Percentiles rank a stretch among this genome's conserved stretches.
These are phyloP conservation scores for Cryptocephalus primarius DNA, from an alignment of 2,888 invertebrate species.

Conservation along the genomic window DNA sequence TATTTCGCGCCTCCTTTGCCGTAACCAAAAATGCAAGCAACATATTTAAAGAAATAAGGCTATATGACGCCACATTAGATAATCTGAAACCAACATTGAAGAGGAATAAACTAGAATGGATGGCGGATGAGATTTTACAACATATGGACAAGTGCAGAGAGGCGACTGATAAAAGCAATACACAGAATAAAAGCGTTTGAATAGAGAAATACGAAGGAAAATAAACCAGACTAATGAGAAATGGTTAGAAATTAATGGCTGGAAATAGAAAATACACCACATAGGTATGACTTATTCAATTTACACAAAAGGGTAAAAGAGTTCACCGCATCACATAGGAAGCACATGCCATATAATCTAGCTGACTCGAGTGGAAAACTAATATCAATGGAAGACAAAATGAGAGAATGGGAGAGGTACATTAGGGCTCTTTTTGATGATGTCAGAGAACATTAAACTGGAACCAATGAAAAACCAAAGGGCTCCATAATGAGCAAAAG, in stretches of 20 bases:
- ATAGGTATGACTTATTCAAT: background rate
- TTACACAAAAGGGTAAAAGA: background rate
- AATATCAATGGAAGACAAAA: background rate
- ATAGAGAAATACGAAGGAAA: background rate
- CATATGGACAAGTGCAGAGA: background rate
- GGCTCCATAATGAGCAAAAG: background rate
- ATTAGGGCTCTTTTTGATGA: background rate
- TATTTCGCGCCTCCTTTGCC: background rate
- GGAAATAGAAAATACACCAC: background rate
- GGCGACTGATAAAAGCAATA: background rate
- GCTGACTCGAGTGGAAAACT: background rate
- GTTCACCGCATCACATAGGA: background rate
- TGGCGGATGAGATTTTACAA: background rate
- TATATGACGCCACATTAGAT: background rate
- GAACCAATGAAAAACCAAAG: background rate
- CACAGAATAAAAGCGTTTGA: background rate
- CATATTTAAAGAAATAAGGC: background rate
- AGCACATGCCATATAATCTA: background rate
- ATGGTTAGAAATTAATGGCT: background rate
- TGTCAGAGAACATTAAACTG: background rate
- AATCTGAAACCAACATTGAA: background rate
- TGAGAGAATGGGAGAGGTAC: background rate
- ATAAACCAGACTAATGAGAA: background rate
- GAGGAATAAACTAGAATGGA: background rate
- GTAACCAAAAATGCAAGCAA: background rate